Conservation (phyloP, 2,113 vertebrate species). For the Psettodes erumei region DNA sequence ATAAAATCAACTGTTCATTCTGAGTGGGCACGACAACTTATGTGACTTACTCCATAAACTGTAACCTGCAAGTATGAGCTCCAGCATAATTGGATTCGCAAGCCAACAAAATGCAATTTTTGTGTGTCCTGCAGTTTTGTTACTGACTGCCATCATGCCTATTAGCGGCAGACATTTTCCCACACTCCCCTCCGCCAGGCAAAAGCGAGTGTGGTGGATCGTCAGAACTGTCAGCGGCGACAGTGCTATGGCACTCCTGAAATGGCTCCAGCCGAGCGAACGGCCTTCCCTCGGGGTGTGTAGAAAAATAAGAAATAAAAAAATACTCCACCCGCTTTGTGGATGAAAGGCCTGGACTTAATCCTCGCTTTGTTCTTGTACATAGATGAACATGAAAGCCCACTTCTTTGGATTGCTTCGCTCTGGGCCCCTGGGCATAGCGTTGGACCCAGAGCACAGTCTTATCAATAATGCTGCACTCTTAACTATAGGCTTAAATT, state of each 20-base stretch:
- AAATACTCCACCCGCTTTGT: conserved; percentile 74
- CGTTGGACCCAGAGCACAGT: conserved; percentile 75
- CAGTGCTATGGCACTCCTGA: conserved; percentile 65
- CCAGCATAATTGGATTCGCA: not conserved
- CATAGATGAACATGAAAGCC: conserved; percentile 88
- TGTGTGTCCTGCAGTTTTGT: conserved; percentile 3
- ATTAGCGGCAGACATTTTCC: conserved; percentile 64
- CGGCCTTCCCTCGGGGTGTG: conserved; percentile 53
- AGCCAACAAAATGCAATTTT: not conserved
- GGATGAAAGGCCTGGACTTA: conserved; percentile 82
- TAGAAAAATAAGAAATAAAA: conserved; percentile 59
- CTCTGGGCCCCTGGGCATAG: conserved; percentile 77
- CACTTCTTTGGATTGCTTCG: conserved; percentile 84
- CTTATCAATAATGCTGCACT: conserved; percentile 90
- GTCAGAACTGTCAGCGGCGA: conserved; percentile 64
- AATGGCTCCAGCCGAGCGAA: conserved; percentile 54
- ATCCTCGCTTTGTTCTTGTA: conserved; percentile 87
- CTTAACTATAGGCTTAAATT: conserved; percentile 88
- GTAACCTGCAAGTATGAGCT: conserved; percentile 7
- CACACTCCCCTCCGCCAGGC: conserved; percentile 66
- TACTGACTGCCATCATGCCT: conserved; percentile 3
- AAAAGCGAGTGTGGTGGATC: conserved; percentile 68
- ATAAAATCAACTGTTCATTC: conserved; percentile 29
- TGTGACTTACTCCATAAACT: conserved; percentile 9
- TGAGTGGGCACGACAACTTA: conserved; percentile 24